Percentiles rank a stretch among this genome's conserved stretches.
Conservation (phyloP, 1,140 invertebrate genomes). For the Spodoptera frugiperda region DNA sequence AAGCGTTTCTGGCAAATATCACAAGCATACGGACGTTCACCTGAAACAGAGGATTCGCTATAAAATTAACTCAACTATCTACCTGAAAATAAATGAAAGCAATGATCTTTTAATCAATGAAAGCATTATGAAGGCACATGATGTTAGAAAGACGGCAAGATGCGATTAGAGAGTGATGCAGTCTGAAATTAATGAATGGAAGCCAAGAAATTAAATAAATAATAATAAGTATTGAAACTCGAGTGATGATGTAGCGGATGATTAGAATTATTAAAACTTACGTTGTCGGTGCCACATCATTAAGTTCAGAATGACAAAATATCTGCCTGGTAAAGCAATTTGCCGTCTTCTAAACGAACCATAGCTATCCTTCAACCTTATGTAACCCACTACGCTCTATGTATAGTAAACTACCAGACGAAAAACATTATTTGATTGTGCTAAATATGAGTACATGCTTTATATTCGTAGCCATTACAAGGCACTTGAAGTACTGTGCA, state of each 20-base stretch:
- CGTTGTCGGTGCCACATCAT: slow-evolving; percentile 85
- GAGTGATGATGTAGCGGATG: slow-evolving; percentile 76
- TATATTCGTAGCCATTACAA: background rate
- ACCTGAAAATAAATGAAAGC: slow-evolving; percentile 12
- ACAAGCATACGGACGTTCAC: slow-evolving; percentile 90
- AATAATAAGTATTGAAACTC: slow-evolving; percentile 68
- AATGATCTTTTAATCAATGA: slow-evolving; percentile 41
- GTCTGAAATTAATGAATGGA: slow-evolving; percentile 79
- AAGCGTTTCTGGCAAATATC: slow-evolving; percentile 92
- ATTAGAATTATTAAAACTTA: slow-evolving; percentile 64
- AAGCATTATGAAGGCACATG: slow-evolving; percentile 66
- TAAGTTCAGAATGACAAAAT: slow-evolving; percentile 58
- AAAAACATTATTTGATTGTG: slow-evolving; percentile 24
- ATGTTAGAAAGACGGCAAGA: slow-evolving; percentile 84
- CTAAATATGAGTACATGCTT: background rate
- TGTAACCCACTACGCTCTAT: slow-evolving; percentile 15
- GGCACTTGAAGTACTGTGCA: slow-evolving; percentile 15
- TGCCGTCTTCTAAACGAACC: slow-evolving; percentile 80
- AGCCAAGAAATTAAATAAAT: slow-evolving; percentile 76
- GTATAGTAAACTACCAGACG: slow-evolving; percentile 24
- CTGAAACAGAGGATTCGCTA: slow-evolving; percentile 58
- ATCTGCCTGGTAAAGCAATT: slow-evolving; percentile 78
- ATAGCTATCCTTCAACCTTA: slow-evolving; percentile 31
- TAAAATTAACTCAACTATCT: slow-evolving; percentile 35
- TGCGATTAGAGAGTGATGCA: slow-evolving; percentile 79